Conservation (phyloP, 2,797 vertebrate species). For the Acrossocheilus wenchowensis region DNA sequence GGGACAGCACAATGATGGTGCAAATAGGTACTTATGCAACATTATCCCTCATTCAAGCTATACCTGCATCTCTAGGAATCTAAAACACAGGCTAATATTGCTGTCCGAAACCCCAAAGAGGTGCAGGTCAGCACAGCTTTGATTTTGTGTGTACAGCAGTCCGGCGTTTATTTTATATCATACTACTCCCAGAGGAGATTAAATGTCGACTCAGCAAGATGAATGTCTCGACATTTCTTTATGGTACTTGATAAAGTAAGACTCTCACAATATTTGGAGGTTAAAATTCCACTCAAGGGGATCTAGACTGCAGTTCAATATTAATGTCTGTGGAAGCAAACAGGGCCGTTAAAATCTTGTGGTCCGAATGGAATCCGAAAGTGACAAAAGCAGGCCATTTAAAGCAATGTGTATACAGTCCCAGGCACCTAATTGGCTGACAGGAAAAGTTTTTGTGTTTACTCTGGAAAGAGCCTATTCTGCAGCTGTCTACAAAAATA, state of each 20-base stretch:
- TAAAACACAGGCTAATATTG: neutral
- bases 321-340: slow-evolving; percentile 22
- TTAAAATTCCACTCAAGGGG: slow-evolving; percentile 29
- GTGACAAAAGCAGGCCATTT: slow-evolving; percentile 26
- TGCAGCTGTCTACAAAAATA: neutral
- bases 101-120: neutral
- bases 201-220: slow-evolving; percentile 29
- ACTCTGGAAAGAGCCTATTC: slow-evolving; percentile 7
- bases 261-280: slow-evolving; percentile 43
- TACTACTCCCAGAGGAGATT: slow-evolving; percentile 41
- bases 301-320: slow-evolving; percentile 8
- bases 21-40: neutral
- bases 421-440: neutral
- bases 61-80: slow-evolving; percentile 1
- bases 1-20: neutral
- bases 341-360: slow-evolving; percentile 19
- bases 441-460: neutral
- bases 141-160: slow-evolving; percentile 28
- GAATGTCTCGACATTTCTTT: neutral
- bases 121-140: slow-evolving; percentile 19
- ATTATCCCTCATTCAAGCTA: neutral
- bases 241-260: slow-evolving; percentile 40
- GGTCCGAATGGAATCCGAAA: slow-evolving; percentile 5
- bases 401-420: neutral
- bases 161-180: slow-evolving; percentile 24